Conservation (phyloP, 2,113 vertebrate genomes). For the Petrocephalus zakoni region DNA sequence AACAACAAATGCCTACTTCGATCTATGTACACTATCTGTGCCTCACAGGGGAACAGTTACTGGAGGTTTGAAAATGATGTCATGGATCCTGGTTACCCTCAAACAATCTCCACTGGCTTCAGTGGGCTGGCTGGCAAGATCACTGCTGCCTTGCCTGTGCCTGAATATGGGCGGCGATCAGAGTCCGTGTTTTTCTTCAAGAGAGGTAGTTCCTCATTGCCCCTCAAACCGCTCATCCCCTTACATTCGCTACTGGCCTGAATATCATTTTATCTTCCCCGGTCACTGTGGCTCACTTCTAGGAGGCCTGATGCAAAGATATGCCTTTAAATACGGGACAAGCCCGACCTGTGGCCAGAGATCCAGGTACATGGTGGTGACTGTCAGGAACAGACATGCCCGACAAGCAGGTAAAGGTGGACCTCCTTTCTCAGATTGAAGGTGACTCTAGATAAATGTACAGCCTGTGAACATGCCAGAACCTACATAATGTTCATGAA, state of each 20-base stretch:
- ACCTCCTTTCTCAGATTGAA: neutral
- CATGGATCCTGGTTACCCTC: constrained; percentile 77
- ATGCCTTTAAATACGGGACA: constrained; percentile 73
- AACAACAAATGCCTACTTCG: neutral
- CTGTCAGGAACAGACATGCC: constrained; percentile 20
- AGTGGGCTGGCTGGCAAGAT: constrained; percentile 75
- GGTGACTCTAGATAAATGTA: neutral
- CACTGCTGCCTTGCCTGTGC: constrained; percentile 77
- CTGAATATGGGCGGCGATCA: constrained; percentile 63
- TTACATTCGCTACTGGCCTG: neutral
- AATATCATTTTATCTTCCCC: neutral
- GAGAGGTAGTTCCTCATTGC: constrained; percentile 63
- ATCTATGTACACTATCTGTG: neutral
- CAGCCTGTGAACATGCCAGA: neutral
- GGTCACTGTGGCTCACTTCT: neutral
- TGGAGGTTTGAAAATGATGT: constrained; percentile 85
- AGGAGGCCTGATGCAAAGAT: constrained; percentile 85
- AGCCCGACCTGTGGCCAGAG: constrained; percentile 58
- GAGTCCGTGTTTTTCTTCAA: constrained; percentile 94
- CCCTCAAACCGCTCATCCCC: neutral
- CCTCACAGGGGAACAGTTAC: constrained; percentile 70
- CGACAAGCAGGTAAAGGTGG: constrained; percentile 51
- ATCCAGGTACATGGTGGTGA: constrained; percentile 46
- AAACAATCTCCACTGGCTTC: constrained; percentile 70
- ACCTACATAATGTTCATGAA: neutral